Percentiles rank a stretch among this genome's conserved stretches.
These are phyloP conservation scores for Gortyna flavago DNA, from an alignment of 2,888 invertebrate species.

Conservation along the genomic window DNA sequence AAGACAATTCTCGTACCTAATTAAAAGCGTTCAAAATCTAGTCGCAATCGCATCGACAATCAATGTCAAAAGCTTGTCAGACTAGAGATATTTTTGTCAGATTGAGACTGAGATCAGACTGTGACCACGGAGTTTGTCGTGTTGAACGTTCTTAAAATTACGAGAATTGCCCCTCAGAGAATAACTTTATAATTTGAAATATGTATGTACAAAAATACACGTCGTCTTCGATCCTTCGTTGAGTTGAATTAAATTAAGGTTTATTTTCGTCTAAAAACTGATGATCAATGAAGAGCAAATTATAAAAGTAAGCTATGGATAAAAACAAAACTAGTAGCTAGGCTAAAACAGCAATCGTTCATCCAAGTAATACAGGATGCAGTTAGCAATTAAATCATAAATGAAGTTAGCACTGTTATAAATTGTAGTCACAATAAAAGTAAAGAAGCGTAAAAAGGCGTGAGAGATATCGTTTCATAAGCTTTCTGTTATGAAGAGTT, in stretches of 20 bases:
- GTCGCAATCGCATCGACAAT: neutral
- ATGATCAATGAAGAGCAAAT: too few species aligned
- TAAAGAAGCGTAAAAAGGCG: conserved; percentile 18
- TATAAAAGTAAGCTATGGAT: neutral
- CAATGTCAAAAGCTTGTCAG: neutral
- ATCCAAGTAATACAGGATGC: neutral
- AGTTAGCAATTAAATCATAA: conserved; percentile 2
- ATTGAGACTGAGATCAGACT: neutral
- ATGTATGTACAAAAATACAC: neutral
- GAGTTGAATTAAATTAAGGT: neutral
- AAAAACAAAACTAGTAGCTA: neutral
- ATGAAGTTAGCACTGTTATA: neutral
- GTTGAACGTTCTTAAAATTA: too few species aligned
- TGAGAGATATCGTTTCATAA: conserved; percentile 18
- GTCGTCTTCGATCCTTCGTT: neutral
- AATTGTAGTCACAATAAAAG: conserved; percentile 8
- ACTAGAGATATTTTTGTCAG: neutral
- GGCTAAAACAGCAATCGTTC: neutral
- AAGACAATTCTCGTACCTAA: neutral
- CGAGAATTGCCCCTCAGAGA: neutral
- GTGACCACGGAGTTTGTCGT: neutral
- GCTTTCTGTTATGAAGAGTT: neutral
- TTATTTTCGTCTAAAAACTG: too few species aligned
- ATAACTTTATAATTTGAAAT: neutral
- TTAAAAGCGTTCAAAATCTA: neutral